Evolutionary conservation across 2,797 vertebrate genomes (phyloP).

Genomic region (Spinus olivaceus): DNA sequence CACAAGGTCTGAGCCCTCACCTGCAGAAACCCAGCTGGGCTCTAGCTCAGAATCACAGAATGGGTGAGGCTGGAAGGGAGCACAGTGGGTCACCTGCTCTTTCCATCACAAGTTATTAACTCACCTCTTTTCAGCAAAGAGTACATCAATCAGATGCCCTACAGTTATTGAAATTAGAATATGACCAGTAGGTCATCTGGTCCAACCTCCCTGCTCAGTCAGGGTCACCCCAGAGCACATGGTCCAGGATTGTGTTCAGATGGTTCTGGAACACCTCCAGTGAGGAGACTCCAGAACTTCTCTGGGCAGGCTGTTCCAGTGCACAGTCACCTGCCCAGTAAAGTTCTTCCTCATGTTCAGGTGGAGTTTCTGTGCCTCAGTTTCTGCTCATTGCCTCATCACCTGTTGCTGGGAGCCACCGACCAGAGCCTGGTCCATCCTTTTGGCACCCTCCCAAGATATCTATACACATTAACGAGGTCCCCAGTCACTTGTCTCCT

Average conservation of each 20-base stretch:
- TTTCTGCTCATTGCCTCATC: background rate
- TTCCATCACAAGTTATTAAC: too few species aligned
- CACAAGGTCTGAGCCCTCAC: rapidly evolving
- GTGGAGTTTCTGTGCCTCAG: too few species aligned
- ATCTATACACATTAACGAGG: background rate
- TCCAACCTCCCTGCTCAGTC: background rate
- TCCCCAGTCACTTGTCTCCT: background rate
- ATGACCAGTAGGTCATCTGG: background rate
- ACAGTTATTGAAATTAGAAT: background rate
- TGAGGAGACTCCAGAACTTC: background rate
- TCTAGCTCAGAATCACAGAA: too few species aligned
- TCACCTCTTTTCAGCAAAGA: background rate
- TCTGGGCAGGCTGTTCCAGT: background rate
- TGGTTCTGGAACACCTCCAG: background rate
- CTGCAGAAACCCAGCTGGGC: background rate
- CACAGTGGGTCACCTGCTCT: background rate
- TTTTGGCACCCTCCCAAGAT: background rate
- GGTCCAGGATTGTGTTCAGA: background rate
- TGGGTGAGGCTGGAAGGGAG: background rate
- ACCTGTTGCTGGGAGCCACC: rapidly evolving
- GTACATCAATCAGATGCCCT: background rate
- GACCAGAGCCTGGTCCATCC: background rate
- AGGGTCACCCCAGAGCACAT: background rate
- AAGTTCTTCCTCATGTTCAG: background rate
- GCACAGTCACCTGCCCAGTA: background rate